Evolutionary conservation across 2,888 invertebrate genomes (phyloP).

Genomic region (Gnatocerus cornutus): DNA sequence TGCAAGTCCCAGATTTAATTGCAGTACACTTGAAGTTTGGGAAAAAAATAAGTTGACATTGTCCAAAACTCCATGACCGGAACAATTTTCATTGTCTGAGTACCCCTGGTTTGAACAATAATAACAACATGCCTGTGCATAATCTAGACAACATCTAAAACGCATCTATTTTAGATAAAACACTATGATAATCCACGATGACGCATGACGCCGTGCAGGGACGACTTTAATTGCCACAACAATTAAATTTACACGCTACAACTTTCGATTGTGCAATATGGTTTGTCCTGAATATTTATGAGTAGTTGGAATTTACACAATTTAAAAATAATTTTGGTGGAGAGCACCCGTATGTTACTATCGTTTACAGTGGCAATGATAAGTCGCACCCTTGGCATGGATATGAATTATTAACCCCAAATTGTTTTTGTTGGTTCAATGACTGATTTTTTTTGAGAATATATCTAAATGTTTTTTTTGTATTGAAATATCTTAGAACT

Average conservation of each 20-base stretch:
- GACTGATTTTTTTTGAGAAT: constrained; percentile 2
- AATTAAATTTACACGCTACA: constrained; percentile 57
- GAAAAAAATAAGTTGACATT: too few species aligned
- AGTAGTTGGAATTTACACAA: constrained; percentile 34
- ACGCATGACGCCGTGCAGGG: constrained; percentile 55
- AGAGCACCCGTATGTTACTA: constrained; percentile 27
- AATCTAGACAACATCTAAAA: constrained; percentile 67
- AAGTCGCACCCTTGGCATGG: constrained; percentile 32
- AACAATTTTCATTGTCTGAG: background rate
- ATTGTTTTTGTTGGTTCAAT: background rate
- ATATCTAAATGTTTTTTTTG: too few species aligned
- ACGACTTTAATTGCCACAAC: constrained; percentile 54
- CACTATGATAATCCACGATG: constrained; percentile 61
- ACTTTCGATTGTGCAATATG: constrained; percentile 61
- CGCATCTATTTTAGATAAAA: constrained; percentile 69
- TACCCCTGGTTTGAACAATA: constrained; percentile 19
- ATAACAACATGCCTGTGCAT: constrained; percentile 52
- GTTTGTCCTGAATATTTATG: constrained; percentile 44
- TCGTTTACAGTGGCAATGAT: constrained; percentile 14
- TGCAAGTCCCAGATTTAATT: too few species aligned
- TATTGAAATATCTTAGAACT: too few species aligned
- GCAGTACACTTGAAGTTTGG: too few species aligned
- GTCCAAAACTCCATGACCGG: too few species aligned
- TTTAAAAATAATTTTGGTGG: constrained; percentile 34
- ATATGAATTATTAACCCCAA: constrained; percentile 35